A percentile compares a stretch with the other conserved stretches of the same genome.
phyloP scores from a whole-genome alignment of 2,113 vertebrate genomes.

The Cricetomys ansorgei region DNA sequence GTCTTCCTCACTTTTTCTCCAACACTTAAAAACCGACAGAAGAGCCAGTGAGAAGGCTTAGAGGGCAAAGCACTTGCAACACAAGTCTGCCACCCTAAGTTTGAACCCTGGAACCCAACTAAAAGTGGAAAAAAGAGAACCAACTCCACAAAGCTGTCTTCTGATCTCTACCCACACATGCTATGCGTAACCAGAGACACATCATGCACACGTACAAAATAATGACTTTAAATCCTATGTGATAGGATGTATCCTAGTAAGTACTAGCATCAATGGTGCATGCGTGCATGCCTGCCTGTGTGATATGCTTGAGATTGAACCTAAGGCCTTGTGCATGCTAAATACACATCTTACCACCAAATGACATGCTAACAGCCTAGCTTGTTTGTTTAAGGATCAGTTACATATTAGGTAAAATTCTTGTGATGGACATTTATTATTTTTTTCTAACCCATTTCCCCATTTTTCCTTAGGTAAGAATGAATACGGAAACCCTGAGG shows the following conservation, averaged over 20 bases:
- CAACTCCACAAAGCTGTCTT: not conserved
- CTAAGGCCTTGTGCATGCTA: not conserved
- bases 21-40: not conserved
- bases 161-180: not conserved
- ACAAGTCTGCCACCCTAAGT: not conserved
- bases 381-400: constrained; percentile 19
- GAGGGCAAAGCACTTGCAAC: not conserved
- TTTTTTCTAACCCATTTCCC: not conserved
- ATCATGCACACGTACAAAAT: not conserved
- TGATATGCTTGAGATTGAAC: not conserved
- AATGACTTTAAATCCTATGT: not conserved
- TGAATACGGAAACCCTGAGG: not conserved
- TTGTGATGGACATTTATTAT: not conserved
- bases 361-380: not conserved
- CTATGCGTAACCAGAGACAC: not conserved
- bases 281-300: not conserved
- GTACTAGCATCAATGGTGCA: not conserved
- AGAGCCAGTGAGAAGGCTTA: not conserved
- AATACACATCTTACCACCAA: not conserved
- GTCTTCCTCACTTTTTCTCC: not conserved
- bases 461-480: not conserved
- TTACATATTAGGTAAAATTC: not conserved
- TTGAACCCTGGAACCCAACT: not conserved
- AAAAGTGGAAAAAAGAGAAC: not conserved
- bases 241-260: not conserved